A percentile compares a stretch with the other conserved stretches of the same genome.
Evolutionary conservation across 2,888 invertebrate genomes (phyloP).

Genomic region (Tupiocoris notatus): DNA sequence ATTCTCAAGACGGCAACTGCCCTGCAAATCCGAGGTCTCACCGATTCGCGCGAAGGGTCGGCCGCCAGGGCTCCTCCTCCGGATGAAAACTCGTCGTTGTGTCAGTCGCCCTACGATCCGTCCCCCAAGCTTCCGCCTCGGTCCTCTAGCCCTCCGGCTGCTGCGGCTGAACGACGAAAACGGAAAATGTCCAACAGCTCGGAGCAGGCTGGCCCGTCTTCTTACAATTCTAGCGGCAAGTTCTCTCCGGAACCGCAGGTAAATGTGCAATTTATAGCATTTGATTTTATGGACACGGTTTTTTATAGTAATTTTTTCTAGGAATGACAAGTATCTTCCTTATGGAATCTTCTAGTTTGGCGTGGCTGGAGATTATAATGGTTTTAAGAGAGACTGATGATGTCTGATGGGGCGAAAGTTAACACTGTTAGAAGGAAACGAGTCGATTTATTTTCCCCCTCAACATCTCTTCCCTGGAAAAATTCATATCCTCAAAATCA

Average conservation of each 20-base stretch:
- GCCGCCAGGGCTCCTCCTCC: slow-evolving; percentile 11
- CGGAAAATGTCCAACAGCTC: slow-evolving; percentile 64
- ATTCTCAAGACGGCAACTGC: slow-evolving; percentile 90
- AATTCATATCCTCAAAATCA: too few relatives aligned
- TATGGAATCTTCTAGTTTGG: too few relatives aligned
- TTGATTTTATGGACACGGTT: too few relatives aligned
- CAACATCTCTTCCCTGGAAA: too few relatives aligned
- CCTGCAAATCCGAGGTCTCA: slow-evolving; percentile 83
- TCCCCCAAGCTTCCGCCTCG: slow-evolving; percentile 22
- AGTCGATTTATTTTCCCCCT: too few relatives aligned
- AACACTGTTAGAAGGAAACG: too few relatives aligned
- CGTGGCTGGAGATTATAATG: too few relatives aligned
- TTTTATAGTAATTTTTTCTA: too few relatives aligned
- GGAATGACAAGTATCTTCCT: too few relatives aligned
- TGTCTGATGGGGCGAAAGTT: too few relatives aligned
- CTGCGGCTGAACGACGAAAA: slow-evolving; percentile 60
- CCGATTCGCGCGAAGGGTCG: slow-evolving; percentile 61
- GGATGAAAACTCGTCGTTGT: slow-evolving; percentile 43
- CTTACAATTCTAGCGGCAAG: slow-evolving; percentile 54
- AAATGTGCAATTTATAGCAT: too few relatives aligned
- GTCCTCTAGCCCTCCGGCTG: slow-evolving; percentile 52
- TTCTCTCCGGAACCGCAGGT: slow-evolving; percentile 48
- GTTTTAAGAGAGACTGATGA: too few relatives aligned
- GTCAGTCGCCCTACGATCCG: slow-evolving; percentile 37
- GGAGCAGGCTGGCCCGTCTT: slow-evolving; percentile 46